phyloP scores from a whole-genome alignment of 2,797 vertebrate genomes.

The Danio aesculapii region DNA sequence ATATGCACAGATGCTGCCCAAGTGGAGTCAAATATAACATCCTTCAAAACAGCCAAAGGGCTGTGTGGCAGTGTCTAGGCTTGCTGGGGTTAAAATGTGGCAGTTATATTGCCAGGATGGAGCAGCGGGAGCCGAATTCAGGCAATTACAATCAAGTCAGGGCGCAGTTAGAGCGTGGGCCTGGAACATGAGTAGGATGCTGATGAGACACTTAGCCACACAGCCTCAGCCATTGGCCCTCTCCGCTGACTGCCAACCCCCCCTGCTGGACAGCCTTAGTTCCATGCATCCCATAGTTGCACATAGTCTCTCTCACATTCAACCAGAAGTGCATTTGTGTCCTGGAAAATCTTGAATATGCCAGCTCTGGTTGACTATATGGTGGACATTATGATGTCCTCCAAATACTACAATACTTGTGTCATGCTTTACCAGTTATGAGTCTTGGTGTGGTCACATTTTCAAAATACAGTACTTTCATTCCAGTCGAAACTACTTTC shows the following conservation, averaged over 20 bases:
- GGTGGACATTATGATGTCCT: conserved; percentile 9
- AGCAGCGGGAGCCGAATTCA: conserved; percentile 99
- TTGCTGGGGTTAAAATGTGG: conserved; percentile 98
- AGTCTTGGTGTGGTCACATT: not conserved
- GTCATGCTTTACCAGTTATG: conserved; percentile 16
- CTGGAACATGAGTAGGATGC: conserved; percentile 99
- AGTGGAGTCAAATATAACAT: conserved; percentile 48
- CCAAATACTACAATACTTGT: conserved; percentile 11
- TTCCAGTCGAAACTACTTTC: too few relatives aligned
- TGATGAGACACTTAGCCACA: conserved; percentile 99
- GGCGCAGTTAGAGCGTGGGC: conserved; percentile 98
- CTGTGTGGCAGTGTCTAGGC: conserved; percentile 66
- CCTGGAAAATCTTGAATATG: conserved; percentile 50
- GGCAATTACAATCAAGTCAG: conserved; percentile 99
- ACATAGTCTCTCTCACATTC: conserved; percentile 60
- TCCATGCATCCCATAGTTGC: conserved; percentile 74
- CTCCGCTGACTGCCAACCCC: conserved; percentile 76
- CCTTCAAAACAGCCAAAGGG: conserved; percentile 54
- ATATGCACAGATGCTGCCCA: conserved; percentile 32
- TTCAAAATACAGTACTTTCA: too few relatives aligned
- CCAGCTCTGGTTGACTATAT: not conserved
- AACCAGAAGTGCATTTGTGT: conserved; percentile 63
- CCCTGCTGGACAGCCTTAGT: conserved; percentile 79
- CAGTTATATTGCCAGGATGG: conserved; percentile 98
- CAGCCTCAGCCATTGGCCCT: conserved; percentile 88